Percentiles rank a stretch among this genome's conserved stretches.
Evolutionary conservation across 2,113 vertebrate species (phyloP).

Genomic region (Thryonomys swinderianus): DNA sequence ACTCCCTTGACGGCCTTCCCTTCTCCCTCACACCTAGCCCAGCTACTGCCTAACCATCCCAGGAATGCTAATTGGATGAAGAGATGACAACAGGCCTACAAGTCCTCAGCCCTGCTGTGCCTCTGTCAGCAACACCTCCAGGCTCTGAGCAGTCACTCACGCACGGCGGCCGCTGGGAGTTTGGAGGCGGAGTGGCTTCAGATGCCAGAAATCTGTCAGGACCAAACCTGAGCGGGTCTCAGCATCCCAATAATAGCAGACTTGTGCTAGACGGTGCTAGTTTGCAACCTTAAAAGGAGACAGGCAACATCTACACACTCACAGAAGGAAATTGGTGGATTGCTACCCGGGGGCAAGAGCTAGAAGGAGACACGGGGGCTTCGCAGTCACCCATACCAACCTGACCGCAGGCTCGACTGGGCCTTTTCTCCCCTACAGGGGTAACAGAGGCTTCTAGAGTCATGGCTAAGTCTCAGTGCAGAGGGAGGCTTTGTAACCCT

Average conservation of each 20-base stretch:
- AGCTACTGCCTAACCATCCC: background rate
- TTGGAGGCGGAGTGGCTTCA: background rate
- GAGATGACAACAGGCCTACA: background rate
- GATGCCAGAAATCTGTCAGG: background rate
- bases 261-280: background rate
- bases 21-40: background rate
- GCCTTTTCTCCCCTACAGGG: background rate
- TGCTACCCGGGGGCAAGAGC: rapidly evolving
- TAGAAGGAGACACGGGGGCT: rapidly evolving
- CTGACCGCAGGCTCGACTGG: background rate
- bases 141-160: background rate
- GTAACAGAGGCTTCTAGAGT: background rate
- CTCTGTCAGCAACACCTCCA: background rate
- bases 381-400: rapidly evolving
- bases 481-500: background rate
- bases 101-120: background rate
- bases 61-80: background rate
- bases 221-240: background rate
- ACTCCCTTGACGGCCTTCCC: background rate
- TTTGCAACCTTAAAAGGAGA: background rate
- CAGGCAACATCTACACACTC: background rate
- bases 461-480: background rate
- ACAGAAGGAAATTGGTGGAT: background rate
- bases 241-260: background rate
- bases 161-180: background rate